These are phyloP conservation scores for Melanotus villosus DNA, from an alignment of 2,888 invertebrate species.

Conservation along the genomic window DNA sequence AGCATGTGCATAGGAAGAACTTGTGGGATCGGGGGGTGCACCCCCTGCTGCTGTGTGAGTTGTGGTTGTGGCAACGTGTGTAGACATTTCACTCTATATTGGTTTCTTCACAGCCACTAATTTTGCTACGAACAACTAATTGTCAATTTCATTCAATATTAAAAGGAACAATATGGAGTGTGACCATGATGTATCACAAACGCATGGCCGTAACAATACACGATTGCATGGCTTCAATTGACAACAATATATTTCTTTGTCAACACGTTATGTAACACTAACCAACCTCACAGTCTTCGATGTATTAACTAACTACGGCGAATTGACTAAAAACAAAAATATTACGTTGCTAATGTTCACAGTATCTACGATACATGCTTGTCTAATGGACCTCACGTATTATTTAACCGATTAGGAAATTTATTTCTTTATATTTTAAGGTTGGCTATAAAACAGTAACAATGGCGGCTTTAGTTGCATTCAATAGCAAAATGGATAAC, in stretches of 20 bases:
- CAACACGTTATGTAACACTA: slow-evolving; percentile 15
- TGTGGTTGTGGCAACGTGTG: slow-evolving; percentile 58
- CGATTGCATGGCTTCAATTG: slow-evolving; percentile 24
- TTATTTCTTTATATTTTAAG: background rate
- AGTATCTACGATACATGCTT: slow-evolving; percentile 13
- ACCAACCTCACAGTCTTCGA: slow-evolving; percentile 2
- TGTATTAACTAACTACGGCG: slow-evolving; percentile 12
- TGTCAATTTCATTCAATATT: slow-evolving; percentile 34
- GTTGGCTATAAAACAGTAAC: too few relatives aligned
- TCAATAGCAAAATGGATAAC: too few relatives aligned
- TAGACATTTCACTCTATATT: slow-evolving; percentile 58
- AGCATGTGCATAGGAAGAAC: slow-evolving; percentile 80
- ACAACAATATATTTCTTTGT: slow-evolving; percentile 14
- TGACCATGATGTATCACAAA: slow-evolving; percentile 67
- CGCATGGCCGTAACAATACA: slow-evolving; percentile 63
- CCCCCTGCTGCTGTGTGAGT: slow-evolving; percentile 55
- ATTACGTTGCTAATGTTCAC: slow-evolving; percentile 19
- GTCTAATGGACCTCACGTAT: slow-evolving; percentile 25
- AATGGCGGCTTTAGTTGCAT: too few relatives aligned
- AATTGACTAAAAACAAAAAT: slow-evolving; percentile 21
- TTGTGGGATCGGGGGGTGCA: slow-evolving; percentile 64
- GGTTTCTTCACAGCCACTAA: slow-evolving; percentile 27
- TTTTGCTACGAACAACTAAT: slow-evolving; percentile 29
- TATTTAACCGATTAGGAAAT: slow-evolving; percentile 39
- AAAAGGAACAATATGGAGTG: slow-evolving; percentile 65